Conservation (phyloP, 2,888 invertebrate species). For the Pollenia griseotomentosa region DNA sequence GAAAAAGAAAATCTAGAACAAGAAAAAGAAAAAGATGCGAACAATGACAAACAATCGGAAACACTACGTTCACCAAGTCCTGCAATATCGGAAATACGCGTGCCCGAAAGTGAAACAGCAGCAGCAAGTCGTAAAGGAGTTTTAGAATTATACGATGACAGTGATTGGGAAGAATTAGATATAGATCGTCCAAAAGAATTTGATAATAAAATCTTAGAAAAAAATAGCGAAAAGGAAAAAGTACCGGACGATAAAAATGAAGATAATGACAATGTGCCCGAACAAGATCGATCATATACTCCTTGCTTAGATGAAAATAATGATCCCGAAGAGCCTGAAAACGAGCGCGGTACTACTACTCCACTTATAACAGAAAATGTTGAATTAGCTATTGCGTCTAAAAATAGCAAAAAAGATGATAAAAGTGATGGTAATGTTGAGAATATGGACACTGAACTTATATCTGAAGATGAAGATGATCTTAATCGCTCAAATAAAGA, state of each 20-base stretch:
- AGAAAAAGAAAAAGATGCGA: slow-evolving; percentile 17
- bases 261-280: slow-evolving; percentile 75
- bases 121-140: slow-evolving; percentile 83
- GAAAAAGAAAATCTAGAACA: slow-evolving; percentile 16
- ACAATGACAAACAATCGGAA: slow-evolving; percentile 41
- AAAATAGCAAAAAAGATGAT: slow-evolving; percentile 34
- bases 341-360: slow-evolving; percentile 73
- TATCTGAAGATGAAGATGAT: slow-evolving; percentile 89
- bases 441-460: slow-evolving; percentile 90
- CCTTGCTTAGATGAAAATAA: slow-evolving; percentile 89
- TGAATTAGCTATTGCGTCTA: slow-evolving; percentile 13
- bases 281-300: slow-evolving; percentile 89
- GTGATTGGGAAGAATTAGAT: slow-evolving; percentile 84
- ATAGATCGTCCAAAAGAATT: slow-evolving; percentile 80
- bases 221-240: slow-evolving; percentile 31
- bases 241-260: slow-evolving; percentile 22
- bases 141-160: slow-evolving; percentile 86
- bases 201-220: slow-evolving; percentile 63
- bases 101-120: slow-evolving; percentile 74
- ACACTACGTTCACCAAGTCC: slow-evolving; percentile 73
- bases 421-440: slow-evolving; percentile 80
- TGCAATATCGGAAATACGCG: slow-evolving; percentile 71
- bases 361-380: slow-evolving; percentile 22
- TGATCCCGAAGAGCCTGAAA: slow-evolving; percentile 78
- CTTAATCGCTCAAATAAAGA: slow-evolving; percentile 72